A percentile compares a stretch with the other conserved stretches of the same genome.
Evolutionary conservation across 2,113 vertebrate species (phyloP).

Genomic region (Percina caprodes): DNA sequence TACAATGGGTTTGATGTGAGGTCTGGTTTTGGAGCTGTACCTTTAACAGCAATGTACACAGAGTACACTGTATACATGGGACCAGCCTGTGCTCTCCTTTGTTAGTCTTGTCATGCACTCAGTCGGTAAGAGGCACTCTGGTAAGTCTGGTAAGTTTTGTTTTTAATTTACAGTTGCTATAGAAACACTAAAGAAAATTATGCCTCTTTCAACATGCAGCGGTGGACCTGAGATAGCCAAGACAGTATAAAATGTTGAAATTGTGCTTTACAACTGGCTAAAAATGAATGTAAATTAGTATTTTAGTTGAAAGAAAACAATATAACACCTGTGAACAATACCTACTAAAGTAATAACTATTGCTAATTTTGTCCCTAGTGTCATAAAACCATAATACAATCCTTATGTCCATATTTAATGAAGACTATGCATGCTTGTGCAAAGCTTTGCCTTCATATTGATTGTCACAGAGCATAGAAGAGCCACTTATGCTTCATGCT

Average conservation of each 20-base stretch:
- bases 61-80: not conserved
- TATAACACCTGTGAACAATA: not conserved
- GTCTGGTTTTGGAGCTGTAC: not conserved
- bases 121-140: constrained; percentile 8
- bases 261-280: not conserved
- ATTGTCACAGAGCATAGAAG: constrained; percentile 1
- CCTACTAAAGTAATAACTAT: not conserved
- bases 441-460: constrained; percentile 28
- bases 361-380: too few relatives aligned
- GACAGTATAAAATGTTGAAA: not conserved
- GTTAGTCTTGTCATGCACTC: not conserved
- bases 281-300: not conserved
- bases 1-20: not conserved
- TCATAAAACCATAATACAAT: not conserved
- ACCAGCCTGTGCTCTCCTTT: constrained; percentile 7
- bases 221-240: not conserved
- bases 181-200: constrained; percentile 33
- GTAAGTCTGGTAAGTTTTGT: constrained; percentile 14
- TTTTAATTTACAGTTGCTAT: constrained; percentile 42
- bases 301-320: not conserved
- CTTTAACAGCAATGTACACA: not conserved
- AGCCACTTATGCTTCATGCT: constrained; percentile 33
- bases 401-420: constrained; percentile 20
- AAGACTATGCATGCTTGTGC: not conserved
- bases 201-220: not conserved